phyloP scores from a whole-genome alignment of 2,797 vertebrate genomes.

The Crenichthys baileyi region DNA sequence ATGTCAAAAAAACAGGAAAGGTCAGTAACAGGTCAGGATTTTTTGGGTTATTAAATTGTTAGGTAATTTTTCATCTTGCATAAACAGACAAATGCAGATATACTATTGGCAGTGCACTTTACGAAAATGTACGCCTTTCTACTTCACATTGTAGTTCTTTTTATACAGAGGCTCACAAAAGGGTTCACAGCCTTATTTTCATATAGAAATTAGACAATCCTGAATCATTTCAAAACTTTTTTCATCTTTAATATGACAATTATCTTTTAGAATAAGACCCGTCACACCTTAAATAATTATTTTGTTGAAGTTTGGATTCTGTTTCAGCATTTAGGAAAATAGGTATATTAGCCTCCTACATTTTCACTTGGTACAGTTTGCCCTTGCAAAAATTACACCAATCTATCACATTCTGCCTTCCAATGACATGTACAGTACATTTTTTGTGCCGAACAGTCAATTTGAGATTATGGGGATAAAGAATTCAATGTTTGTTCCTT shows the following conservation, averaged over 20 bases:
- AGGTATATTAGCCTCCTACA: too few relatives aligned
- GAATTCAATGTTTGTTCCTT: too few relatives aligned
- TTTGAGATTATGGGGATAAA: too few relatives aligned
- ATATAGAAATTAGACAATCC: neutral
- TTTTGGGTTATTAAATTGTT: neutral
- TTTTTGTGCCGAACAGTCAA: too few relatives aligned
- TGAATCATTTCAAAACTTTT: neutral
- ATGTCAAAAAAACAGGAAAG: neutral
- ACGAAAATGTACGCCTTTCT: neutral
- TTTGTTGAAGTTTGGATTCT: too few relatives aligned
- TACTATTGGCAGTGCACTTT: neutral
- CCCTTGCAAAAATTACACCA: neutral
- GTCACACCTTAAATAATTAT: neutral
- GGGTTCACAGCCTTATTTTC: neutral
- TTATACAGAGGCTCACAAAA: neutral
- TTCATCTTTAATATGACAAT: too few relatives aligned
- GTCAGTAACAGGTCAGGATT: neutral
- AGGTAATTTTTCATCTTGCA: too few relatives aligned
- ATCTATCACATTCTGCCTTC: neutral
- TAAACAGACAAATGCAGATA: too few relatives aligned
- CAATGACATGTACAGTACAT: too few relatives aligned
- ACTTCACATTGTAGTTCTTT: neutral
- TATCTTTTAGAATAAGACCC: neutral
- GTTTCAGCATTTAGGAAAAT: too few relatives aligned
- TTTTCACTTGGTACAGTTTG: neutral